Percentiles rank a stretch among this genome's conserved stretches.
These are phyloP conservation scores for Microplitis mediator DNA, from an alignment of 1,140 invertebrate genomes.

Conservation along the genomic window DNA sequence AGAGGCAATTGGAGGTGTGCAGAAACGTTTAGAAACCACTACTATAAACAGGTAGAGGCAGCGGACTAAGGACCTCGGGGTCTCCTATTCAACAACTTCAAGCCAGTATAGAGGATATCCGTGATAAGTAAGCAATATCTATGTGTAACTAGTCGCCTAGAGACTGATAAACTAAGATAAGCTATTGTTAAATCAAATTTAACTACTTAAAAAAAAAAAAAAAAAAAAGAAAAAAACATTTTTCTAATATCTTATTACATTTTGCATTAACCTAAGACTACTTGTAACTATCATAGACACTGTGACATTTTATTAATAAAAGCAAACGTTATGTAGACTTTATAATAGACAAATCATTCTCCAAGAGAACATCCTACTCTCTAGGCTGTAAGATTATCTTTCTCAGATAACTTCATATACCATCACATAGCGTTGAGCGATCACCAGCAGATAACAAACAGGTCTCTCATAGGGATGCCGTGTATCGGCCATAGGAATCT, in stretches of 20 bases:
- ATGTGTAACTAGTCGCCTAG: no score
- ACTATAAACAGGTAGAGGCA: constrained; percentile 4
- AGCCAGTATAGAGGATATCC: not conserved
- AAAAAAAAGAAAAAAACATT: no score
- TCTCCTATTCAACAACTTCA: constrained; percentile 11
- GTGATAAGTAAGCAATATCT: no score
- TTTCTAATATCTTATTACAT: no score
- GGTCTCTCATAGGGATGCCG: constrained; percentile 32
- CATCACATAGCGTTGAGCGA: constrained; percentile 30
- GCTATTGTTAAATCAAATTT: no score
- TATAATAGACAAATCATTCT: not conserved
- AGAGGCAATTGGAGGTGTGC: constrained; percentile 28
- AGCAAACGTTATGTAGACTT: no score
- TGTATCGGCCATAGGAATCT: constrained; percentile 27
- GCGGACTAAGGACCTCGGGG: not conserved
- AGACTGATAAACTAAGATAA: no score
- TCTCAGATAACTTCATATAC: not conserved
- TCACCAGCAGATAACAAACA: constrained; percentile 32
- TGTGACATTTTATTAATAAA: no score
- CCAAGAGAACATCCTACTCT: not conserved
- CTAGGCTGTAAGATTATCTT: not conserved
- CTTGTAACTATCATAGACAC: no score
- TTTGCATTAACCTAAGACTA: no score
- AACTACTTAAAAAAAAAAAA: no score
- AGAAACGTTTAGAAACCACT: constrained; percentile 25